Percentiles rank a stretch among this genome's conserved stretches.
Evolutionary conservation across 2,888 invertebrate species (phyloP).

Genomic region (Drosophila niveifrons): DNA sequence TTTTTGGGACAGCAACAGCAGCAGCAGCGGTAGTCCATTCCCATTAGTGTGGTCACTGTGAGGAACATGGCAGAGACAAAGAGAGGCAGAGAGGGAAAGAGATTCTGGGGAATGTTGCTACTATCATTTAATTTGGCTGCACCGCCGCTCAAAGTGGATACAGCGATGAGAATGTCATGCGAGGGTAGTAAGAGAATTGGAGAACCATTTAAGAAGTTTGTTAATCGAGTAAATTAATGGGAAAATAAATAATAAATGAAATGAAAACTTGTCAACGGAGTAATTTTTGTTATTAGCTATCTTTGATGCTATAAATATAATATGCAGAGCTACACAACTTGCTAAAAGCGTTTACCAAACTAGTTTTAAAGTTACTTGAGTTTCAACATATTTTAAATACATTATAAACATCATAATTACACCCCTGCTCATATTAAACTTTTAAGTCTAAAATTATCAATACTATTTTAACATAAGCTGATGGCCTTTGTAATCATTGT

Average conservation of each 20-base stretch:
- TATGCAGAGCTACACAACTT: too few species aligned
- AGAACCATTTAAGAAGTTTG: neutral
- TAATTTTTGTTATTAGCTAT: too few species aligned
- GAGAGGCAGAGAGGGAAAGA: neutral
- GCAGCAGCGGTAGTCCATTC: conserved; percentile 58
- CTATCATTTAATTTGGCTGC: conserved; percentile 60
- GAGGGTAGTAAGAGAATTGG: neutral
- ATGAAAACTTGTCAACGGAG: neutral
- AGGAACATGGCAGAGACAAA: conserved; percentile 14
- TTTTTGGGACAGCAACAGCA: conserved; percentile 41
- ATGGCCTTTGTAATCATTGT: too few species aligned
- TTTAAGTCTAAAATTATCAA: too few species aligned
- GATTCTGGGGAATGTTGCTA: conserved; percentile 21
- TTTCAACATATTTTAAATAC: too few species aligned
- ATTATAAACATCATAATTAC: too few species aligned
- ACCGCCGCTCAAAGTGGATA: conserved; percentile 13
- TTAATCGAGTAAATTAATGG: neutral
- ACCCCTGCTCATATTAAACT: too few species aligned
- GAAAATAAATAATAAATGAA: neutral
- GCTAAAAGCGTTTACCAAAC: too few species aligned
- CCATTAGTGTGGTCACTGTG: conserved; percentile 64
- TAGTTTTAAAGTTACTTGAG: too few species aligned
- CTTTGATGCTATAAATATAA: too few species aligned
- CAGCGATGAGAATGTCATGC: neutral
- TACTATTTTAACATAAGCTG: too few species aligned